These are phyloP conservation scores for Boulengeromyrus knoepffleri DNA, from an alignment of 2,113 vertebrate genomes.

Conservation along the genomic window DNA sequence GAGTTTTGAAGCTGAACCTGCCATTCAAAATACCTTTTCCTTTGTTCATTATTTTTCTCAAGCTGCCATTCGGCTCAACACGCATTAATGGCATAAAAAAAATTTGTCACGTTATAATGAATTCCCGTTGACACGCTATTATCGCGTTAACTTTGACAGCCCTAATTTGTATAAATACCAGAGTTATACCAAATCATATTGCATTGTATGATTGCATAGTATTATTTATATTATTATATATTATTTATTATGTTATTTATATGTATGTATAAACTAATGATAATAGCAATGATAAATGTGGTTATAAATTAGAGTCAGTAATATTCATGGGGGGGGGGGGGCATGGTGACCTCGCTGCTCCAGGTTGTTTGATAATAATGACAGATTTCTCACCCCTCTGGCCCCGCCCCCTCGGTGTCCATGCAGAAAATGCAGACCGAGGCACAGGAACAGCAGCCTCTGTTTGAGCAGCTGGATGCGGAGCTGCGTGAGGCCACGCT, in stretches of 20 bases:
- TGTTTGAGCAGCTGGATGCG: slow-evolving; percentile 70
- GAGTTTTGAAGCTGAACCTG: no score
- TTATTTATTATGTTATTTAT: no score
- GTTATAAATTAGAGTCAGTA: not conserved
- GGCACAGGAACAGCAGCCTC: slow-evolving; percentile 70
- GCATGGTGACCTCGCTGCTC: not conserved
- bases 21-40: no score
- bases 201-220: not conserved
- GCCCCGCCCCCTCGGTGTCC: no score
- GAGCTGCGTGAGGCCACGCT: slow-evolving; percentile 74
- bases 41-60: no score
- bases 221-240: no score
- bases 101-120: no score
- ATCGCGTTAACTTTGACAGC: no score
- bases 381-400: not conserved
- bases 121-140: no score
- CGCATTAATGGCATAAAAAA: no score
- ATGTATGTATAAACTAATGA: not conserved
- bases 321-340: not conserved
- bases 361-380: not conserved
- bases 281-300: not conserved
- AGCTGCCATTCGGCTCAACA: no score
- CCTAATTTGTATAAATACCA: not conserved
- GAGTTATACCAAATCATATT: not conserved
- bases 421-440: slow-evolving; percentile 72